Conservation (phyloP, 2,797 vertebrate species). For the Momotus momota region DNA sequence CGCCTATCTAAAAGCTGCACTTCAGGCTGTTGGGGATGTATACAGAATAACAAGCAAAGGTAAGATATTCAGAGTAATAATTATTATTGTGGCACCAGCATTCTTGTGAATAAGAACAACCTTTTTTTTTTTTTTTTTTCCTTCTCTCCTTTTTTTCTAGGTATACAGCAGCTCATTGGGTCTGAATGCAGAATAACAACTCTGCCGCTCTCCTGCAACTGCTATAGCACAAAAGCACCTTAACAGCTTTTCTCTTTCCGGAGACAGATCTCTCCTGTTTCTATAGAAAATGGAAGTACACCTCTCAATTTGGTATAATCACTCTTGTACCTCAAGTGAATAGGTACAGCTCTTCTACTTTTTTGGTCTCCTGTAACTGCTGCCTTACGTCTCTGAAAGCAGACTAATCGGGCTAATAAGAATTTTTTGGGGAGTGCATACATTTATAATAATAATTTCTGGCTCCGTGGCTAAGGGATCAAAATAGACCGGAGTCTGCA, state of each 20-base stretch:
- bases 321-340: not conserved
- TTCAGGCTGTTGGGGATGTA: not conserved
- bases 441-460: not conserved
- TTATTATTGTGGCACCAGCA: not conserved
- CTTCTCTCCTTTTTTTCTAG: not conserved
- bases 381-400: not conserved
- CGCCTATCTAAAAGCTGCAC: not conserved
- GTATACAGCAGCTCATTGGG: not conserved
- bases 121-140: too few relatives aligned
- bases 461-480: not conserved
- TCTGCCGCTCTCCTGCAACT: not conserved
- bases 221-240: not conserved
- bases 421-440: not conserved
- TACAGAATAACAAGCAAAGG: not conserved
- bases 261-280: not conserved
- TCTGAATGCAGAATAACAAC: not conserved
- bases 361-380: not conserved
- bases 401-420: not conserved
- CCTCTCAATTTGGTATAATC: not conserved
- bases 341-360: not conserved
- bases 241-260: not conserved
- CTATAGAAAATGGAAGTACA: not conserved
- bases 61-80: not conserved
- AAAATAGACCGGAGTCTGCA: not conserved
- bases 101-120: not conserved